phyloP scores from a whole-genome alignment of 2,797 vertebrate species.

The Ctenochaetus hawaiiensis region DNA sequence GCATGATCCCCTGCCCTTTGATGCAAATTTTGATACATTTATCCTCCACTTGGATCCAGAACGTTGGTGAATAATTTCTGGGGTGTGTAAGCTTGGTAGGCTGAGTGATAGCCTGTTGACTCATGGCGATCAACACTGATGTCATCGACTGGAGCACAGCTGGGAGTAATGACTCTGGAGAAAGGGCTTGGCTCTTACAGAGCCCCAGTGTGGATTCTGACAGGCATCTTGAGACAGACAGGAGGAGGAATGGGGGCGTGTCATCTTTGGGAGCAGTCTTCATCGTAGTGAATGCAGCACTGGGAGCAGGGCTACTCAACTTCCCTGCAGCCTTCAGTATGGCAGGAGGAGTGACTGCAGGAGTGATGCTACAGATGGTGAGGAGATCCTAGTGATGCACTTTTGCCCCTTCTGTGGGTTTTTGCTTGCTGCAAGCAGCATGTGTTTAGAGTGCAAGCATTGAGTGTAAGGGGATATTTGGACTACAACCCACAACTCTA shows the following conservation, averaged over 20 bases:
- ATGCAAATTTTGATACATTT: slow-evolving; percentile 12
- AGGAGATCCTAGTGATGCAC: slow-evolving; percentile 54
- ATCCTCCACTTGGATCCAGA: slow-evolving; percentile 9
- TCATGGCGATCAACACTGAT: slow-evolving; percentile 90
- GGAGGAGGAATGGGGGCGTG: slow-evolving; percentile 76
- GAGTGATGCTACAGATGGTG: slow-evolving; percentile 93
- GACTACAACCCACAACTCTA: background rate
- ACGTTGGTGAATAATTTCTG: background rate
- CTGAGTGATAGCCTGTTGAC: slow-evolving; percentile 71
- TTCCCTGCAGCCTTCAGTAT: slow-evolving; percentile 96
- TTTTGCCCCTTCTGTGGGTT: background rate
- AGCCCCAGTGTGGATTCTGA: slow-evolving; percentile 90
- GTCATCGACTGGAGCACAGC: slow-evolving; percentile 85
- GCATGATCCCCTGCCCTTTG: background rate
- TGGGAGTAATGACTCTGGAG: slow-evolving; percentile 88
- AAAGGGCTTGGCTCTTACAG: slow-evolving; percentile 92
- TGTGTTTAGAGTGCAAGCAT: background rate
- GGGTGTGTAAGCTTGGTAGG: slow-evolving; percentile 41
- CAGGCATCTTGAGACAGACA: slow-evolving; percentile 70
- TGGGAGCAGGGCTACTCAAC: slow-evolving; percentile 96
- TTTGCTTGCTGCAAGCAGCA: background rate
- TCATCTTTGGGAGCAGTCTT: slow-evolving; percentile 90
- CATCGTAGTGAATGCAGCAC: slow-evolving; percentile 96
- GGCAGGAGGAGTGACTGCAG: slow-evolving; percentile 91
- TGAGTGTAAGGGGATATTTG: too few relatives aligned